Percentiles rank a stretch among this genome's conserved stretches.
phyloP scores from a whole-genome alignment of 2,888 invertebrate species.

The Zhengitettix transpicula region DNA sequence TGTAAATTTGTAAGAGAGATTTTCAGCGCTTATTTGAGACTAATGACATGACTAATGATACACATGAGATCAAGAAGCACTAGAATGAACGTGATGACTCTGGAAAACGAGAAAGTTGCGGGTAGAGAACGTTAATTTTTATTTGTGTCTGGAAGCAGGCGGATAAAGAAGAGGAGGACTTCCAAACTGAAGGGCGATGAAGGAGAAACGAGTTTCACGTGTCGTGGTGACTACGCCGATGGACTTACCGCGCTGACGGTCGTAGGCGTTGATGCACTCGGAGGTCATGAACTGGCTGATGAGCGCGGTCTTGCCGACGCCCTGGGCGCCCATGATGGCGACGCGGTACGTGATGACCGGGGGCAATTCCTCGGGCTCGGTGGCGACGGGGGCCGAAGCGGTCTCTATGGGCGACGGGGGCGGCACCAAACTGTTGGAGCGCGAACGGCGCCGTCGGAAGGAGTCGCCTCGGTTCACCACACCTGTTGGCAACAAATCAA shows the following conservation, averaged over 20 bases:
- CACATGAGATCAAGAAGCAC: too few species aligned
- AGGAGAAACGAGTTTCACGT: too few species aligned
- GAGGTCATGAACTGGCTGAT: slow-evolving; percentile 84
- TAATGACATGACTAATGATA: too few species aligned
- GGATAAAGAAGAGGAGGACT: too few species aligned
- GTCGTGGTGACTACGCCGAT: not conserved
- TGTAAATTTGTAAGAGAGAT: too few species aligned
- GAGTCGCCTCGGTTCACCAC: slow-evolving; percentile 90
- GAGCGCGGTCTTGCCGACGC: slow-evolving; percentile 72
- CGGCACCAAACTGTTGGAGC: slow-evolving; percentile 60
- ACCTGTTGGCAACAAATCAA: slow-evolving; percentile 37
- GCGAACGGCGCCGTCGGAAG: slow-evolving; percentile 63
- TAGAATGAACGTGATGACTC: too few species aligned
- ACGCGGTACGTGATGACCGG: slow-evolving; percentile 39
- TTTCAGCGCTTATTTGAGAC: too few species aligned
- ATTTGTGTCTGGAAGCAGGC: too few species aligned
- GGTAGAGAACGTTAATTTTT: too few species aligned
- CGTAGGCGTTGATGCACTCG: slow-evolving; percentile 87
- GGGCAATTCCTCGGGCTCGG: slow-evolving; percentile 8
- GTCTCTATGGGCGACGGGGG: slow-evolving; percentile 26
- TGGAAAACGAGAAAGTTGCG: too few species aligned
- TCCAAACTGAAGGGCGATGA: too few species aligned
- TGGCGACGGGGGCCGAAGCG: slow-evolving; percentile 23
- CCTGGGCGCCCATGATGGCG: slow-evolving; percentile 60
- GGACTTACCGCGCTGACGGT: slow-evolving; percentile 58